These are phyloP conservation scores for Tribolium freemani DNA, from an alignment of 2,888 invertebrate genomes.

Conservation along the genomic window DNA sequence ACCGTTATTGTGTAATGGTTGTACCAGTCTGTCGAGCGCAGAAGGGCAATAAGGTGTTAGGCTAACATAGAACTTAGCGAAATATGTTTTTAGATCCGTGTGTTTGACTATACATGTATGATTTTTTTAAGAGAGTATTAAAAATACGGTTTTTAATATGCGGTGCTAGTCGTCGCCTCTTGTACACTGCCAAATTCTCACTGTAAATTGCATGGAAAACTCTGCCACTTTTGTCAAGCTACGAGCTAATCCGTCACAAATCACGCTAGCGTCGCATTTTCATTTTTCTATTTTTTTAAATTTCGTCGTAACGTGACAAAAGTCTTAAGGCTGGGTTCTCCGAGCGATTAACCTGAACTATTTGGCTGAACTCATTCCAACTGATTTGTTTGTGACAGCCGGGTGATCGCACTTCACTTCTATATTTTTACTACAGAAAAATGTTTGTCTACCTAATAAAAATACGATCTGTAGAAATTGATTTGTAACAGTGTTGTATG, in stretches of 20 bases:
- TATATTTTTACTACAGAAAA: slow-evolving; percentile 64
- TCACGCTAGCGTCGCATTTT: slow-evolving; percentile 11
- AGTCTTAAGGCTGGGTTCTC: slow-evolving; percentile 47
- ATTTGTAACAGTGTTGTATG: slow-evolving; percentile 68
- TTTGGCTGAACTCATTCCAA: slow-evolving; percentile 64
- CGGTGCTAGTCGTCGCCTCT: slow-evolving; percentile 54
- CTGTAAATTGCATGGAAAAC: slow-evolving; percentile 48
- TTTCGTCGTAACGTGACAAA: slow-evolving; percentile 28
- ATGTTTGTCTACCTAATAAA: slow-evolving; percentile 60
- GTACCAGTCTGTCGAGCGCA: slow-evolving; percentile 50
- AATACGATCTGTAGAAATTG: slow-evolving; percentile 61
- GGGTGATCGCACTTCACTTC: slow-evolving; percentile 43
- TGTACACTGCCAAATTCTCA: slow-evolving; percentile 57
- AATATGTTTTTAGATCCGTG: slow-evolving; percentile 61
- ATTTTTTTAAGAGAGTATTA: slow-evolving; percentile 49
- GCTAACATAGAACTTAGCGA: slow-evolving; percentile 61
- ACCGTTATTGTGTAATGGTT: slow-evolving; percentile 58
- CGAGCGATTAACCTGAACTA: slow-evolving; percentile 53
- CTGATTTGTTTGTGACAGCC: slow-evolving; percentile 46
- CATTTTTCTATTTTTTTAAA: slow-evolving; percentile 25
- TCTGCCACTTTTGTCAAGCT: slow-evolving; percentile 40
- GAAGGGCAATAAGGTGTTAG: slow-evolving; percentile 64
- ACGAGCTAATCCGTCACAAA: background rate
- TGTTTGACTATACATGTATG: slow-evolving; percentile 58
- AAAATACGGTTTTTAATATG: slow-evolving; percentile 50